Percentiles rank a stretch among this genome's conserved stretches.
phyloP scores from a whole-genome alignment of 2,797 vertebrate genomes.

The Alauda arvensis region DNA sequence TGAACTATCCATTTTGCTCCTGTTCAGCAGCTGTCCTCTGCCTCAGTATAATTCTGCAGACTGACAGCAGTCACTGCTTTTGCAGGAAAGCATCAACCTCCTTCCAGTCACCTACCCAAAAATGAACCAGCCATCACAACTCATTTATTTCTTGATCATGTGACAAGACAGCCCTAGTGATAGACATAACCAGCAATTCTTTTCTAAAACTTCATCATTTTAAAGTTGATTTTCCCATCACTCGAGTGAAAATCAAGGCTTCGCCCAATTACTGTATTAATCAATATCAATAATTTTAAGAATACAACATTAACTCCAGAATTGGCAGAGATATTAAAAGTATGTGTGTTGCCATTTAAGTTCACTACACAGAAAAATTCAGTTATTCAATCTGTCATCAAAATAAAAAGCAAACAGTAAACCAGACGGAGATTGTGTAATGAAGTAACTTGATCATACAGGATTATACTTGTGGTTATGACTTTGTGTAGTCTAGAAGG shows the following conservation, averaged over 20 bases:
- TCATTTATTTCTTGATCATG: not conserved
- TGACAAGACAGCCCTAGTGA: not conserved
- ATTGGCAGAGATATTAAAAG: constrained; percentile 10
- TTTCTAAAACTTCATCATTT: not conserved
- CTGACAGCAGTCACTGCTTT: not conserved
- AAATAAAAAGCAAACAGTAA: constrained; percentile 58
- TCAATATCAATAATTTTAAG: constrained; percentile 18
- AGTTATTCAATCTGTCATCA: constrained; percentile 45
- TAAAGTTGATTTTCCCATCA: not conserved
- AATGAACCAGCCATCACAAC: fast-evolving
- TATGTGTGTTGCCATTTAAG: not conserved
- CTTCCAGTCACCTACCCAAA: not conserved
- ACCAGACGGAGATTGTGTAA: constrained; percentile 30
- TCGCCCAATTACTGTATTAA: not conserved
- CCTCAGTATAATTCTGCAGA: not conserved
- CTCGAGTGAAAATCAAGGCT: not conserved
- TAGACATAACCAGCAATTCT: not conserved
- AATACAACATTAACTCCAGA: constrained; percentile 28
- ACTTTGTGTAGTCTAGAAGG: constrained; percentile 39
- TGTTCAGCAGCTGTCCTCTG: not conserved
- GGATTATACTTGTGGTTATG: constrained; percentile 54
- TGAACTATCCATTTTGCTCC: not conserved
- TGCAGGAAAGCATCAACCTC: not conserved
- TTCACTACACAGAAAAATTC: constrained; percentile 42
- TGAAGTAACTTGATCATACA: constrained; percentile 54